Evolutionary conservation across 2,797 vertebrate genomes (phyloP).

Genomic region (Holocentrus rufus): DNA sequence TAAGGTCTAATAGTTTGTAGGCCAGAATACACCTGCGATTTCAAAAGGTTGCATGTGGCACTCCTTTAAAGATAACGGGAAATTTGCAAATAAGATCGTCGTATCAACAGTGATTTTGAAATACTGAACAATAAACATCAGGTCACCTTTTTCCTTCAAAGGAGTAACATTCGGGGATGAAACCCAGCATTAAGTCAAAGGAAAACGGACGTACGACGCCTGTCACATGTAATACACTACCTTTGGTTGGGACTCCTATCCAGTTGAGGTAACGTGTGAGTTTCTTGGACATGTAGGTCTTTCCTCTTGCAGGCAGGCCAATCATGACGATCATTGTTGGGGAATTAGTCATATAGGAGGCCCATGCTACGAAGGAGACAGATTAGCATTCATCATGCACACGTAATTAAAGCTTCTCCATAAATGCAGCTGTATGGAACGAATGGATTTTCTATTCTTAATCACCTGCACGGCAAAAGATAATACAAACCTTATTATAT

Average conservation of each 20-base stretch:
- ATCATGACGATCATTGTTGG: slow-evolving; percentile 97
- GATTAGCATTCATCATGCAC: not conserved
- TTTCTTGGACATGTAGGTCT: slow-evolving; percentile 98
- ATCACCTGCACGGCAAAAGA: not conserved
- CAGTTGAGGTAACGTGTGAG: slow-evolving; percentile 98
- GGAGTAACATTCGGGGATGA: not conserved
- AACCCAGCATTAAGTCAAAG: not conserved
- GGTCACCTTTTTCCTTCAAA: not conserved
- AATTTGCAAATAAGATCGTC: not conserved
- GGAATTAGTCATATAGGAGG: slow-evolving; percentile 97
- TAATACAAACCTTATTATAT: not conserved
- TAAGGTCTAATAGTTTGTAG: slow-evolving; percentile 1
- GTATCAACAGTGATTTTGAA: not conserved
- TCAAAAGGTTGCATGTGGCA: not conserved
- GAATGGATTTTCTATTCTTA: not conserved
- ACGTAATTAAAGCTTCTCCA: not conserved
- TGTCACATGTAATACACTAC: slow-evolving; percentile 66
- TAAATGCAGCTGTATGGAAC: not conserved
- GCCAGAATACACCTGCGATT: slow-evolving; percentile 3
- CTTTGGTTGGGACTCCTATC: slow-evolving; percentile 98
- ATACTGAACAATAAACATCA: too few species aligned
- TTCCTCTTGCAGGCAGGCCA: slow-evolving; percentile 93
- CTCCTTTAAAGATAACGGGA: not conserved
- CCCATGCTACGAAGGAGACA: slow-evolving; percentile 86
- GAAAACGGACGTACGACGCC: not conserved